A percentile compares a stretch with the other conserved stretches of the same genome.
Evolutionary conservation across 2,888 invertebrate genomes (phyloP).

Genomic region (Harpagoxenus sublaevis): DNA sequence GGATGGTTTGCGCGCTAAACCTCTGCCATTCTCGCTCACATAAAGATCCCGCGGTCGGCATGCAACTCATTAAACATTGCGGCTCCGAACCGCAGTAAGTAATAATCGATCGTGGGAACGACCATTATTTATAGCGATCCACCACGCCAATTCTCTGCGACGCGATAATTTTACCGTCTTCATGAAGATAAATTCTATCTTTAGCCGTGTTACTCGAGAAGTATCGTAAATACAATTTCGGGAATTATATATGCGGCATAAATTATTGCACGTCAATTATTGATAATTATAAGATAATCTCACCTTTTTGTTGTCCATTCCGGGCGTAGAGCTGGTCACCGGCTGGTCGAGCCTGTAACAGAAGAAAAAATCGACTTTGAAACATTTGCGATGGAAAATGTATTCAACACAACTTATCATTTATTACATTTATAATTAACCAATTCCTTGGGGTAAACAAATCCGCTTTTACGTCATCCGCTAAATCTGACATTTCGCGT

Average conservation of each 20-base stretch:
- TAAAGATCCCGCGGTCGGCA: background rate
- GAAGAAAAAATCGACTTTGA: slow-evolving; percentile 60
- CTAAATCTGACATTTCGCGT: background rate
- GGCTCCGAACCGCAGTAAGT: slow-evolving; percentile 31
- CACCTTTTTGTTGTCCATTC: slow-evolving; percentile 91
- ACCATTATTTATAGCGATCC: slow-evolving; percentile 17
- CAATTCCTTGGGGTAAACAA: background rate
- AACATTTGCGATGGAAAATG: background rate
- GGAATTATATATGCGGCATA: background rate
- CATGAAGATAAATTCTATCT: background rate
- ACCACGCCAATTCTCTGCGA: background rate
- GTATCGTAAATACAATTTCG: background rate
- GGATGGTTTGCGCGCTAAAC: background rate
- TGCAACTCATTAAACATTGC: slow-evolving; percentile 48
- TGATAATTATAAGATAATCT: background rate
- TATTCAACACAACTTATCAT: too few relatives aligned
- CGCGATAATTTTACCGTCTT: background rate
- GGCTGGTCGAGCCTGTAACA: slow-evolving; percentile 91
- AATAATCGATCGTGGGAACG: slow-evolving; percentile 41
- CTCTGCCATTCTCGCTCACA: slow-evolving; percentile 9
- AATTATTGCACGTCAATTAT: background rate
- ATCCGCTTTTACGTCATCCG: background rate
- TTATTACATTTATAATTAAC: background rate
- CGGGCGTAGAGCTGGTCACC: slow-evolving; percentile 88
- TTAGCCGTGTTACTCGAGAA: background rate